Base-by-base conservation (phyloP, 2,888 invertebrate genomes). In the Hetaerina titia region DNA sequence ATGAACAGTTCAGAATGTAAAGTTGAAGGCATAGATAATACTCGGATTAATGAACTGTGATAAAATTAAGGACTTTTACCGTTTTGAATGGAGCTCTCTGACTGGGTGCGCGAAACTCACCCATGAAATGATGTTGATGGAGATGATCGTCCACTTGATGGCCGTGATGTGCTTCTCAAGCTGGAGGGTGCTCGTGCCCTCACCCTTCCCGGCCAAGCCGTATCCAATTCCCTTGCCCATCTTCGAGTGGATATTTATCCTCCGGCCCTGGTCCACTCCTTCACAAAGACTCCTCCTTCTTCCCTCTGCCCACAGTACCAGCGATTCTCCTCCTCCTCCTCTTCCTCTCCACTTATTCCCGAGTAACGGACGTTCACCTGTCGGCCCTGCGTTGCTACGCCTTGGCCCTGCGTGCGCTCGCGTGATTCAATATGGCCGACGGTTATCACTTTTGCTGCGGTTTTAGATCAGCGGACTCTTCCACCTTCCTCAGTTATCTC, bases 141-240 rank as follows among this genome's bases (percentile, higher is more conserved):
- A 9, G 13, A 81, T 81, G 31, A 81, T 81, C 31, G 81, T 81
- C 81, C 81, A 81, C 81, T 81, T 81, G 81, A 81, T 81, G 31
- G 81, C 81, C 81, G 81, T 81, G 81, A 81, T 81, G 13, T 81
- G 81, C 25, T 31, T 25, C 81, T 81, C 81, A 25, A 81, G 13
- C 31, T 31, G 9, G 25, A 81, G 9, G 31, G 81, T 13, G n/a
- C 8, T 81, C 0, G 81, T 25, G 5, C 81, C 81, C n/a, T 81
- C 81, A 4, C 81, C 81, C 31, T 81, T 81, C 25, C 81, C 81
- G 22, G 81, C 81, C 15, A 31, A 4, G 5, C 81, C 81, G 31
- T 31, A 81, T 15, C 81, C 81, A 4, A 81, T 81, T 2, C 81
- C 69, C 69, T 69, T 69, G 19, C 69, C 69, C 69, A 69, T 69